Conservation (phyloP, 2,888 invertebrate species). For the Agrilus mali region DNA sequence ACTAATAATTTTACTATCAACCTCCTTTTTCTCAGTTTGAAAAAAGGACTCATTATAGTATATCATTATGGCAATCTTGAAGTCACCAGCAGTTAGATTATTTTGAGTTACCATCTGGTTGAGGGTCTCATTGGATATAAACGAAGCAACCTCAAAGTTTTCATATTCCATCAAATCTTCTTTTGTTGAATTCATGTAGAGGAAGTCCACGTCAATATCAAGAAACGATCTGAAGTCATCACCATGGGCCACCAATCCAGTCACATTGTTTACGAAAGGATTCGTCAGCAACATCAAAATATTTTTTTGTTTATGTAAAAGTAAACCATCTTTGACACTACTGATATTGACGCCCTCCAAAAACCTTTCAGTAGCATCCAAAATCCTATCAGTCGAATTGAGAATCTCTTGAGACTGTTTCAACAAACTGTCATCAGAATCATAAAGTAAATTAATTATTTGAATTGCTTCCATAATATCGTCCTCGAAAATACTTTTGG, state of each 20-base stretch:
- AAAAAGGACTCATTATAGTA: slow-evolving; percentile 27
- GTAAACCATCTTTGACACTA: slow-evolving; percentile 13
- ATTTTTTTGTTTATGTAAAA: slow-evolving; percentile 34
- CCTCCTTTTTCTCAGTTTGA: slow-evolving; percentile 13
- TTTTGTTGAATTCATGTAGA: slow-evolving; percentile 36
- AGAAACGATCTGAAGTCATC: slow-evolving; percentile 24
- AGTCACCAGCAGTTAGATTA: slow-evolving; percentile 7
- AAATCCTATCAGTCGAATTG: slow-evolving; percentile 50
- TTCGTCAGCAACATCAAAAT: slow-evolving; percentile 40
- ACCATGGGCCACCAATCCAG: slow-evolving; percentile 36
- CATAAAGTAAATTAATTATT: slow-evolving; percentile 37
- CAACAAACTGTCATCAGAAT: slow-evolving; percentile 14
- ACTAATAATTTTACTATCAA: slow-evolving; percentile 42
- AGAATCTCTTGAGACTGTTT: slow-evolving; percentile 38
- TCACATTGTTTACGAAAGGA: slow-evolving; percentile 37
- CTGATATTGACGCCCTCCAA: slow-evolving; percentile 31
- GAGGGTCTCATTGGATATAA: slow-evolving; percentile 20
- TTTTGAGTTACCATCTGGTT: slow-evolving; percentile 15
- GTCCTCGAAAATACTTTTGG: slow-evolving; percentile 16
- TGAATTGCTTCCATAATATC: slow-evolving; percentile 38
- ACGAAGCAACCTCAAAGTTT: slow-evolving; percentile 22
- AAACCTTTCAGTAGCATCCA: slow-evolving; percentile 45
- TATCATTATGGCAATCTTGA: slow-evolving; percentile 19
- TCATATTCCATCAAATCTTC: slow-evolving; percentile 19
- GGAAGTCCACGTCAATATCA: slow-evolving; percentile 31